Evolutionary conservation across 2,797 vertebrate genomes (phyloP).

Genomic region (Hippocampus kuda): DNA sequence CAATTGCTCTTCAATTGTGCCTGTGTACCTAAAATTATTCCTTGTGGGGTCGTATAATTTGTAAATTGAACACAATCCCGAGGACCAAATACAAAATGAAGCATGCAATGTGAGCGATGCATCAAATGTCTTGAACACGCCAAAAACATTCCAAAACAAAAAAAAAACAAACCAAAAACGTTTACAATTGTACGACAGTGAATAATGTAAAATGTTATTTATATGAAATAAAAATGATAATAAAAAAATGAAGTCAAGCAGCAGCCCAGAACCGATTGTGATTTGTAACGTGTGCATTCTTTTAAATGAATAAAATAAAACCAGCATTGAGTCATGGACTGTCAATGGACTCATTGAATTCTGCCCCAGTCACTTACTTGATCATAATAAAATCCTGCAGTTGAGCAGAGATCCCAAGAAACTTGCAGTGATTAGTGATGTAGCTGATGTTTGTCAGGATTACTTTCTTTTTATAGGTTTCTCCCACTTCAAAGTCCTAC

Average conservation of each 20-base stretch:
- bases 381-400: constrained; percentile 73
- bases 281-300: neutral
- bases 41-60: too few relatives aligned
- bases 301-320: neutral
- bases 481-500: constrained; percentile 86
- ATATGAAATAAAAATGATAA: too few relatives aligned
- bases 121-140: neutral
- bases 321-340: neutral
- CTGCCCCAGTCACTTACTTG: constrained; percentile 53
- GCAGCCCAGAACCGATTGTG: too few relatives aligned
- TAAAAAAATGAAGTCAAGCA: neutral
- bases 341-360: neutral
- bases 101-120: neutral
- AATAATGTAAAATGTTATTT: too few relatives aligned
- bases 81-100: neutral
- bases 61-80: too few relatives aligned
- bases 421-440: constrained; percentile 71
- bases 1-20: neutral
- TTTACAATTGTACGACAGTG: too few relatives aligned
- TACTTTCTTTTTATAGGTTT: constrained; percentile 79
- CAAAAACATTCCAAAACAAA: too few relatives aligned
- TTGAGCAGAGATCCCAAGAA: constrained; percentile 67
- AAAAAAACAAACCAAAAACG: too few relatives aligned
- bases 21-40: neutral
- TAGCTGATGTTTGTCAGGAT: constrained; percentile 76